These are phyloP conservation scores for Corvus hawaiiensis DNA, from an alignment of 2,113 vertebrate genomes.

Conservation along the genomic window DNA sequence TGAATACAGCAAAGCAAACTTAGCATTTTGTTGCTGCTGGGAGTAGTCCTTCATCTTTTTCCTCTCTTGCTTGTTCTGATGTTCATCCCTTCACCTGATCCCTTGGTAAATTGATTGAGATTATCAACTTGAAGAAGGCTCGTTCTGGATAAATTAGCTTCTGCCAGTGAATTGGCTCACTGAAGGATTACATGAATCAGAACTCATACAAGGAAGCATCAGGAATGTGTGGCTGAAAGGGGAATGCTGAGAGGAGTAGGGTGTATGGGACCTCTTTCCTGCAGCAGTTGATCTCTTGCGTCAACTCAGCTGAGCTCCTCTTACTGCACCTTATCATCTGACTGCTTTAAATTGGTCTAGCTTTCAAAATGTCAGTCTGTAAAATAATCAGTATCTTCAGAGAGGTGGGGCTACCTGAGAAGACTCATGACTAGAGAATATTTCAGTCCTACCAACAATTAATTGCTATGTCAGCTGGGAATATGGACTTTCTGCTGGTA, in stretches of 20 bases:
- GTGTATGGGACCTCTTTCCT: neutral
- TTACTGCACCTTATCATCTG: neutral
- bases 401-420: neutral
- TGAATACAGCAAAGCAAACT: neutral
- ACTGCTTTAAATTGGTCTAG: neutral
- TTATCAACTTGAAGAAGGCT: neutral
- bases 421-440: neutral
- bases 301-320: neutral
- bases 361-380: neutral
- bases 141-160: neutral
- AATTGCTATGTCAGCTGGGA: neutral
- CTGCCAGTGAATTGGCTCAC: neutral
- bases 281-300: neutral
- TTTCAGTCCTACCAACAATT: neutral
- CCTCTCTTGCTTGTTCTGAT: neutral
- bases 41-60: neutral
- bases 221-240: neutral
- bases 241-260: neutral
- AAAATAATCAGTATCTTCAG: neutral
- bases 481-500: neutral
- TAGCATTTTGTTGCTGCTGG: neutral
- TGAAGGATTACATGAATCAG: neutral
- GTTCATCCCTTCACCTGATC: neutral
- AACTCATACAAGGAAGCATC: neutral
- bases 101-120: neutral